phyloP scores from a whole-genome alignment of 2,888 invertebrate genomes.

The Leptopterna dolabrata region DNA sequence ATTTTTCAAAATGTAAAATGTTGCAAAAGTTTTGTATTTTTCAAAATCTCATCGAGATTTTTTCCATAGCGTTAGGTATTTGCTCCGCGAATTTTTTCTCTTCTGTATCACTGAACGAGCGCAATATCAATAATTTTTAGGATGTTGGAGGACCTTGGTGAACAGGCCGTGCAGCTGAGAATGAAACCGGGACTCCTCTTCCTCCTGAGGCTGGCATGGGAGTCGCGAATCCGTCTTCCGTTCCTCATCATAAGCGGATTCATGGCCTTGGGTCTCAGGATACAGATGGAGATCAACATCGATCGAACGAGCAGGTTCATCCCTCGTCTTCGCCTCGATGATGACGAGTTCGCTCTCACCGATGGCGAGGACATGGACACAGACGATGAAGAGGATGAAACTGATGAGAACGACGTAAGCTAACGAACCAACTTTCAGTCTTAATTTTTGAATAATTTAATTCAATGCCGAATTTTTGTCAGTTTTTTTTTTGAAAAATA shows the following conservation, averaged over 20 bases:
- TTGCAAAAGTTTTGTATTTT: too few relatives aligned
- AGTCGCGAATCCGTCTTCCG: constrained; percentile 76
- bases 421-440: background rate
- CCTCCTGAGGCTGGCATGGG: constrained; percentile 79
- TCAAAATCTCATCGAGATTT: too few relatives aligned
- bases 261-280: constrained; percentile 75
- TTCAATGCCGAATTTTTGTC: too few relatives aligned
- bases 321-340: constrained; percentile 30
- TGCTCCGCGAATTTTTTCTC: too few relatives aligned
- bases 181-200: constrained; percentile 71
- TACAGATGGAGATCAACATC: constrained; percentile 77
- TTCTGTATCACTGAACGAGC: background rate
- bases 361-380: constrained; percentile 38
- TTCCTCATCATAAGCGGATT: constrained; percentile 75
- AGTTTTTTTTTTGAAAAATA: too few relatives aligned
- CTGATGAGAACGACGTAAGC: constrained; percentile 43
- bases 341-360: constrained; percentile 21
- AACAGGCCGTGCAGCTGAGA: constrained; percentile 39
- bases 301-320: constrained; percentile 65
- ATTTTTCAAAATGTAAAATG: too few relatives aligned
- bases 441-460: too few relatives aligned
- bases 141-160: constrained; percentile 23
- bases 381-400: constrained; percentile 45
- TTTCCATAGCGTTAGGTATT: too few relatives aligned
- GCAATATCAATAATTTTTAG: background rate